Evolutionary conservation across 2,113 vertebrate genomes (phyloP), one percentile per base, ranked within the genome.

Genomic region (Paedocypris sp.): DNA sequence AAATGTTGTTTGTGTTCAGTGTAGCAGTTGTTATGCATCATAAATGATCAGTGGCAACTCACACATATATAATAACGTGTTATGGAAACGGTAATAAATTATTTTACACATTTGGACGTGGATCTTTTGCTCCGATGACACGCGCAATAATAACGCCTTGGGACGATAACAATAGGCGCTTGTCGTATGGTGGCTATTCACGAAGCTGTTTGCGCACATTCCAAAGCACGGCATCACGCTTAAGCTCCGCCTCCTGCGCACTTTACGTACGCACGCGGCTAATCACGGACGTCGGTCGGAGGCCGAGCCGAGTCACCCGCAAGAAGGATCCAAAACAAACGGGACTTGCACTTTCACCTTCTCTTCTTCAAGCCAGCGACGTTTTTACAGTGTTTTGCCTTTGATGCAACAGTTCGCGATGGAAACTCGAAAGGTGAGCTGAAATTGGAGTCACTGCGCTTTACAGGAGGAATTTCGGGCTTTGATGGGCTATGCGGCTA

Each of bases 401-500:
- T 22, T 16, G 13, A 23, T 2, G 7, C 38, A 54, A 26, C 11
- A 46, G n/a, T 25, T 8, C 23, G 46, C 1, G 13, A 70, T 70
- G 68, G 49, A 31, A 5, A n/a, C 4, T 26, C 23, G 46, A 3
- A 60, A 58, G 68, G 68, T 70, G 35, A 66, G 38, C 38, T 20
- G 8, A 13, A 1, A 43, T 3, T 22, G 2, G 26, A 35, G 36
- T 2, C 4, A 20, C 6, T 9, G 1, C 3, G 13, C 8, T 39
- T 29, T 31, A 33, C 26, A 54, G 20, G 4, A 43, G 18, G 42
- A 26, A 43, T 46, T 18, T 60, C n/a, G 38, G 38, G 6, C 6
- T 58, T 45, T 45, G 54, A 19, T 62, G 60, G 29, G 29, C 15
- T 32, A 57, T 56, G 49, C 45, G 45, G 58, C 68, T 70, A 64